Evolutionary conservation across 2,888 invertebrate species (phyloP), one percentile per base, ranked within the genome.

Genomic region (Phrixothrix hirtus): DNA sequence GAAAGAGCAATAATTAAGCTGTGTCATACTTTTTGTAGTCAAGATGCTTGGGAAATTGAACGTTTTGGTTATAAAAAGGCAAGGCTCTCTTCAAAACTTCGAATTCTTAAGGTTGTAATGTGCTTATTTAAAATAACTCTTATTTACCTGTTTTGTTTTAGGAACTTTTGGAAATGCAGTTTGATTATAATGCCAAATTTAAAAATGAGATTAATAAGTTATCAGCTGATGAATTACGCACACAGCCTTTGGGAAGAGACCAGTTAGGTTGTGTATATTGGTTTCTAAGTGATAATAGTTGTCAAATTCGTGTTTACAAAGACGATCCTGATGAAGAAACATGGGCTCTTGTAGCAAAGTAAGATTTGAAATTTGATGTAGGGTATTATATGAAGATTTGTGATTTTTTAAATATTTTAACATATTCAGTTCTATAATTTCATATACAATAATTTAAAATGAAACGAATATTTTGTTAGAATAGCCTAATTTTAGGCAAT

Each of bases 251-350:
- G 50, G 99, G 99, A 1, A 82, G 88, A 60, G 99, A 99, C 78
- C 88, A 89, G 58, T 81, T 86, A 68, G 98, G 99, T 1, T 84
- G 92, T 72, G 83, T 89, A 3, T 99, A 99, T 75, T 99, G 98
- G 96, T 85, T 89, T 66, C 92, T 96, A 67, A 83, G 89, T 47
- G 94, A 97, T 74, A 85, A 88, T 57, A 88, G 90, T 52, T 88
- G 92, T 65, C 94, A 95, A 75, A 80, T 98, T 56, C 83, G 94
- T 58, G 85, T 99, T 35, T 99, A 95, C 75, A 87, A 90, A 69
- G 98, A 98, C 76, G 95, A 98, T 71, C 84, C 90, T 60, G 97
- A 98, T 75, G 97, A 98, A 72, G 95, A 97, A 73, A 91, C 91
- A 9, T 96, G 95, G 95, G 87, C 89, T 70, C 81, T 95, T 34